A percentile compares a stretch with the other conserved stretches of the same genome.
These are phyloP conservation scores for Macrotrachela quadricornifera DNA, from an alignment of 1,140 invertebrate genomes.

Conservation along the genomic window DNA sequence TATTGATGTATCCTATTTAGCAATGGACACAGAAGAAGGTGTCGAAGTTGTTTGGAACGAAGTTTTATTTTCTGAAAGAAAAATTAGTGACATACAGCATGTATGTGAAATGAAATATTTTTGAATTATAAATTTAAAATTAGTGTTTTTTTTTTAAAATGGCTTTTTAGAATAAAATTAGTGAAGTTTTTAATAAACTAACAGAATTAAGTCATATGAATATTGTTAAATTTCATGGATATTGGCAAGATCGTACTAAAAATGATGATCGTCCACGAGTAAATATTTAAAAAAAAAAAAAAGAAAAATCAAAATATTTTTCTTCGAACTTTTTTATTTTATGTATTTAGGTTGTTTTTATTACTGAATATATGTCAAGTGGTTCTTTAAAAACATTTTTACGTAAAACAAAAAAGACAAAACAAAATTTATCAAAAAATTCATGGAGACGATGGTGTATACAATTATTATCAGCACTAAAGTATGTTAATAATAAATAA, in stretches of 20 bases:
- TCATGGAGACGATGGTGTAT: slow-evolving; percentile 97
- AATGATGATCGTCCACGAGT: background rate
- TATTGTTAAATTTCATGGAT: slow-evolving; percentile 97
- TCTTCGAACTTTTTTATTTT: background rate
- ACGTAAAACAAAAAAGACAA: slow-evolving; percentile 77
- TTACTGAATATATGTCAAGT: slow-evolving; percentile 98
- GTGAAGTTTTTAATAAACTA: slow-evolving; percentile 86
- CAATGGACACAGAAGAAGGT: slow-evolving; percentile 98
- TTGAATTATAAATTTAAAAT: background rate
- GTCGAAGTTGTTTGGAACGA: slow-evolving; percentile 97
- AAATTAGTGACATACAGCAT: slow-evolving; percentile 37
- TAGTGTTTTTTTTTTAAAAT: background rate
- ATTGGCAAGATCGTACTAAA: slow-evolving; percentile 47
- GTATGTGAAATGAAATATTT: no score
- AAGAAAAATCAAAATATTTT: background rate
- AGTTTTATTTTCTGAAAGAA: slow-evolving; percentile 59
- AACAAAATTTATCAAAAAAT: slow-evolving; percentile 28
- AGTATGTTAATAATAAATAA: slow-evolving; percentile 36
- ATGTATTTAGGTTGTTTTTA: slow-evolving; percentile 42
- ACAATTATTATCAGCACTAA: slow-evolving; percentile 89
- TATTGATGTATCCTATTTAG: slow-evolving; percentile 89
- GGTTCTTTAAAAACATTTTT: slow-evolving; percentile 96
- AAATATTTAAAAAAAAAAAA: background rate
- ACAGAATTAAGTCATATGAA: slow-evolving; percentile 90
- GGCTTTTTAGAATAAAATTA: slow-evolving; percentile 61